Evolutionary conservation across 2,113 vertebrate species (phyloP).

Genomic region (Albula glossodonta): DNA sequence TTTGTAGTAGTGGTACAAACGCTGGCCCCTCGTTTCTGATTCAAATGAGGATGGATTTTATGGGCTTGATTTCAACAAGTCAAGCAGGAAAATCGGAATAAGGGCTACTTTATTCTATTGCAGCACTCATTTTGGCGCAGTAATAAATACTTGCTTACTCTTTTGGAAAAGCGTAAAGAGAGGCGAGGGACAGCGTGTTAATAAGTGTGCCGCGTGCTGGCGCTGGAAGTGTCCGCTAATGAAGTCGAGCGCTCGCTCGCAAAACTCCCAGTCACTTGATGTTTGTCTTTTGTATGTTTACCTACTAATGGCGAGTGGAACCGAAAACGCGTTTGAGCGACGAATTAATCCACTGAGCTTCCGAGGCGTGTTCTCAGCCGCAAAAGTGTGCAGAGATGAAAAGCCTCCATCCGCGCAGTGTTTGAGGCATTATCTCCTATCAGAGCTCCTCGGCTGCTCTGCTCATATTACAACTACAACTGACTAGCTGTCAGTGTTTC

Average conservation of each 20-base stretch:
- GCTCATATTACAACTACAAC: background rate
- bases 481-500: background rate
- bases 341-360: background rate
- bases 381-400: too few relatives aligned
- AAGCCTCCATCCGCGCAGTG: background rate
- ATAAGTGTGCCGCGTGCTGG: constrained; percentile 44
- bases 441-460: background rate
- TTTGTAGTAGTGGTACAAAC: background rate
- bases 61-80: constrained; percentile 61
- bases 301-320: background rate
- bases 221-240: background rate
- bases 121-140: constrained; percentile 40
- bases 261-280: constrained; percentile 50
- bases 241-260: constrained; percentile 30
- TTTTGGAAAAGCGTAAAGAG: constrained; percentile 63
- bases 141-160: constrained; percentile 68
- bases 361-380: too few relatives aligned
- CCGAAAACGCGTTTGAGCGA: background rate
- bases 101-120: constrained; percentile 56
- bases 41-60: constrained; percentile 47
- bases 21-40: constrained; percentile 29
- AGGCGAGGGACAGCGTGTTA: constrained; percentile 37
- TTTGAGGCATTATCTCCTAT: background rate
- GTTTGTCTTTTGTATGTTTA: constrained; percentile 61
- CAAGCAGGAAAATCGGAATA: constrained; percentile 71